Conservation (phyloP, 1,140 invertebrate species). For the Adelges cooleyi region DNA sequence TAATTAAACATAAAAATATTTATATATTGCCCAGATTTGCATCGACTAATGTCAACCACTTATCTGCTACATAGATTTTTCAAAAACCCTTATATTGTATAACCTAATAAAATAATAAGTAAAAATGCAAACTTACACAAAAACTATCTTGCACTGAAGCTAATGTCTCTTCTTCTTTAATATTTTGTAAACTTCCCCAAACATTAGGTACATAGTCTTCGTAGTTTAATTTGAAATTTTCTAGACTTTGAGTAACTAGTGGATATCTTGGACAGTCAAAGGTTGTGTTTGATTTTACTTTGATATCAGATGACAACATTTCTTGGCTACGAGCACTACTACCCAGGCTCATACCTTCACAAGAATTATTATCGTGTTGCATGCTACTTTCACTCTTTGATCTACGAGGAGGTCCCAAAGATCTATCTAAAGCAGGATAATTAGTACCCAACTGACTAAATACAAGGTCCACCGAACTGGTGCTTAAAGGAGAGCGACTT, state of each 20-base stretch:
- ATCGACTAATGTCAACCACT: too few relatives aligned
- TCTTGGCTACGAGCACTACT: conserved; percentile 34
- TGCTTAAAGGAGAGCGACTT: conserved; percentile 35
- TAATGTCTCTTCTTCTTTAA: conserved; percentile 10
- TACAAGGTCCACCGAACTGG: conserved; percentile 32
- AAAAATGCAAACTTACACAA: conserved; percentile 13
- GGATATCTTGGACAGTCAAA: conserved; percentile 29
- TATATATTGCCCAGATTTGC: too few relatives aligned
- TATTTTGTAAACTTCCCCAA: conserved; percentile 22
- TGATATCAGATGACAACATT: conserved; percentile 32
- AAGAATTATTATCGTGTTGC: conserved; percentile 31
- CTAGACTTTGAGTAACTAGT: conserved; percentile 42
- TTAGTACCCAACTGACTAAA: conserved; percentile 29
- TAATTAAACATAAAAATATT: too few relatives aligned
- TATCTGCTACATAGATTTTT: too few relatives aligned
- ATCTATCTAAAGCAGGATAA: conserved; percentile 9
- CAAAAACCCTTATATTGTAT: too few relatives aligned
- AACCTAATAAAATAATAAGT: too few relatives aligned
- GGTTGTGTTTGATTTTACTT: not conserved
- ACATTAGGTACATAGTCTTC: not conserved
- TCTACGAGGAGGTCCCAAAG: not conserved
- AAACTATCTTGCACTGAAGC: not conserved
- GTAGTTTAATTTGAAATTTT: conserved; percentile 43
- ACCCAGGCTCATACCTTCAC: conserved; percentile 33
- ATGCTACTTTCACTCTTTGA: conserved; percentile 30